These are phyloP conservation scores for Pagrus major DNA, from an alignment of 2,113 vertebrate genomes.

Conservation along the genomic window DNA sequence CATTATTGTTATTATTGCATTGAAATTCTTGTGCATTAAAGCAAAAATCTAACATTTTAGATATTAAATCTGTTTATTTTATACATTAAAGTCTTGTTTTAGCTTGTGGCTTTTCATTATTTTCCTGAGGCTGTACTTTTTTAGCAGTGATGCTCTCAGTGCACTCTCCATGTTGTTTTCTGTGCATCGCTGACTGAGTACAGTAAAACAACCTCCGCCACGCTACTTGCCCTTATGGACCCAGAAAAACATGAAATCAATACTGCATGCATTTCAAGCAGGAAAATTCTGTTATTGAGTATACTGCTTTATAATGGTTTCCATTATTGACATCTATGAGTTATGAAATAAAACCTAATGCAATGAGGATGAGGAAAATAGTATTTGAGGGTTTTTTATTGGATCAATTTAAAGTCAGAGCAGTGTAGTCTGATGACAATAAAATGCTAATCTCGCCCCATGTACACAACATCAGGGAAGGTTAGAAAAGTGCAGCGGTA, in stretches of 20 bases:
- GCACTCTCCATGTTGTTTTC: slow-evolving; percentile 43
- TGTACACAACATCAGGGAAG: slow-evolving; percentile 51
- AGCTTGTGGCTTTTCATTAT: neutral
- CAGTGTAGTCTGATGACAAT: slow-evolving; percentile 75
- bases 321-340: slow-evolving; percentile 84
- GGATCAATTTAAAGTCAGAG: slow-evolving; percentile 78
- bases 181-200: slow-evolving; percentile 67
- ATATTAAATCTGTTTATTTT: neutral
- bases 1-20: slow-evolving; percentile 7
- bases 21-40: neutral
- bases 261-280: slow-evolving; percentile 85
- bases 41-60: neutral
- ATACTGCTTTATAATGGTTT: slow-evolving; percentile 83
- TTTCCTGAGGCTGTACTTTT: slow-evolving; percentile 20
- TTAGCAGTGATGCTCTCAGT: slow-evolving; percentile 21
- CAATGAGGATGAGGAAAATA: slow-evolving; percentile 83
- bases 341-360: slow-evolving; percentile 85
- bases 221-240: slow-evolving; percentile 79
- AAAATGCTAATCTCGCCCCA: slow-evolving; percentile 73
- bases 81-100: neutral
- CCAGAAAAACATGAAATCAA: slow-evolving; percentile 82
- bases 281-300: slow-evolving; percentile 84
- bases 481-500: slow-evolving; percentile 74
- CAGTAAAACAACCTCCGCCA: slow-evolving; percentile 77
- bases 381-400: slow-evolving; percentile 81